Evolutionary conservation across 2,113 vertebrate species (phyloP).

Genomic region (Bambusicola thoracicus): DNA sequence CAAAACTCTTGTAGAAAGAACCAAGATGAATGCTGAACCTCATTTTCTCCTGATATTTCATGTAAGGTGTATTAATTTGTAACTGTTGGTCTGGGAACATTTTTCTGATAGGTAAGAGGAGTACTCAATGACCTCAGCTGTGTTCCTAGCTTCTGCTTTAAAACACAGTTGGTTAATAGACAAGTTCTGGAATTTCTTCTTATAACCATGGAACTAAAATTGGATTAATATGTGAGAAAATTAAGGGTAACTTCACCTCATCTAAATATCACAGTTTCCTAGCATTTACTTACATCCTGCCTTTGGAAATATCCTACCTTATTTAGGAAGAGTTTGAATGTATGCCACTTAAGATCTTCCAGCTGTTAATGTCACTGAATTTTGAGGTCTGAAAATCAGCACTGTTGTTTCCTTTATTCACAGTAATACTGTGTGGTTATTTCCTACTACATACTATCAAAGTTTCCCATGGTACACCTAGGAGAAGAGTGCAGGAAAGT

Average conservation of each 20-base stretch:
- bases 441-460: background rate
- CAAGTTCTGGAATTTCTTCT: background rate
- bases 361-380: background rate
- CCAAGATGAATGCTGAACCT: background rate
- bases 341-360: background rate
- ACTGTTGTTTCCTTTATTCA: background rate
- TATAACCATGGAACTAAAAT: background rate
- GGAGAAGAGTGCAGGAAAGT: background rate
- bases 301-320: background rate
- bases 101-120: background rate
- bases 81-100: background rate
- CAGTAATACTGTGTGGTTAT: background rate
- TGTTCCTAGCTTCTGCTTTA: background rate
- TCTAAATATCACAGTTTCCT: background rate
- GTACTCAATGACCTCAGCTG: fast-evolving
- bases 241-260: background rate
- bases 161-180: background rate
- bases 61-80: background rate
- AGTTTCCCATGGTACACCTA: background rate
- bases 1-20: background rate
- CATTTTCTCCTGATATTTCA: background rate
- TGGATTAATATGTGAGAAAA: background rate
- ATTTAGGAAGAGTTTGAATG: background rate
- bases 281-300: background rate
- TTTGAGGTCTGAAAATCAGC: background rate